phyloP scores from a whole-genome alignment of 2,888 invertebrate genomes.

The Thecophora atra region DNA sequence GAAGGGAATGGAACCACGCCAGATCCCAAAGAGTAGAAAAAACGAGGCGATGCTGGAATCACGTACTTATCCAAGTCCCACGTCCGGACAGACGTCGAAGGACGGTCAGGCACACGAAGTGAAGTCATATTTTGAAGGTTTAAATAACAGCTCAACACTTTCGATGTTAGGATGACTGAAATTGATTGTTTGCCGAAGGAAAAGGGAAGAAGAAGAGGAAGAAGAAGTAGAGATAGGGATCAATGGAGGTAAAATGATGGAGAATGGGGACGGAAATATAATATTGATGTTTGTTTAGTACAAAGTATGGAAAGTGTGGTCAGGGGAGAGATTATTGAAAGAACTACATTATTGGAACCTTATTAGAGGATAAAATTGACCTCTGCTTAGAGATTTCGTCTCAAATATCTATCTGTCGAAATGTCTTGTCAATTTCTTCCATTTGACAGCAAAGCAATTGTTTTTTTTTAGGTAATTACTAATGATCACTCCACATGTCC shows the following conservation, averaged over 20 bases:
- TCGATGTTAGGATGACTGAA: conserved; percentile 29
- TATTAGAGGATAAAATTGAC: no score
- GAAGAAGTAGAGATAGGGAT: not conserved
- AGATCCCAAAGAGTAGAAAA: not conserved
- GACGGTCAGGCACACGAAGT: conserved; percentile 15
- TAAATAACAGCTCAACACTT: conserved; percentile 40
- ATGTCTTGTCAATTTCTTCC: no score
- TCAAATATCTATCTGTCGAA: no score
- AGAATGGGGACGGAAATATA: not conserved
- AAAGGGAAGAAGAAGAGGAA: not conserved
- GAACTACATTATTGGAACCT: no score
- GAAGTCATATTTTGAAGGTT: conserved; percentile 29
- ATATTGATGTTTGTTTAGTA: not conserved
- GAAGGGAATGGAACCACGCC: not conserved
- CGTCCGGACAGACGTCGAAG: not conserved
- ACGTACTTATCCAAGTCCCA: not conserved
- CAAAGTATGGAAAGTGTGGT: no score
- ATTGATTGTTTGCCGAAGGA: conserved; percentile 31
- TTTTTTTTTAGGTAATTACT: no score
- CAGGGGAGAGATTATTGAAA: no score
- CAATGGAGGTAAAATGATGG: not conserved
- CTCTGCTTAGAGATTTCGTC: no score
- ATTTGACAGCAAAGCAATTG: no score
- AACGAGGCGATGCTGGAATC: not conserved
- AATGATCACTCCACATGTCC: no score